These are phyloP conservation scores for Carterocephalus palaemon DNA, from an alignment of 2,888 invertebrate genomes.

Conservation along the genomic window DNA sequence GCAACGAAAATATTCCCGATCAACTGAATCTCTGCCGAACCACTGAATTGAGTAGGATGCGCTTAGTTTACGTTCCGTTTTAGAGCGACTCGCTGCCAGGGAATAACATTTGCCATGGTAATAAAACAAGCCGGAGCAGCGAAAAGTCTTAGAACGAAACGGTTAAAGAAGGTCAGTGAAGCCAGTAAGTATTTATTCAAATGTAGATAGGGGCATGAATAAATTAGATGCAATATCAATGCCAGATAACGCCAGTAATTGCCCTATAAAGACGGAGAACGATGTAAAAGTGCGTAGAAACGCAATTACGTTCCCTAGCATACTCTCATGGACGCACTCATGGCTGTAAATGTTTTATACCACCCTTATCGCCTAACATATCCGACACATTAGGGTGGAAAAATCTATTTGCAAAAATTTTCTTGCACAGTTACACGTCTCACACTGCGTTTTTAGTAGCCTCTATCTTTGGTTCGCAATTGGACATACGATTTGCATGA, in stretches of 20 bases:
- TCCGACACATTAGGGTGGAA: constrained; percentile 50
- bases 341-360: constrained; percentile 56
- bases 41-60: constrained; percentile 37
- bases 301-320: constrained; percentile 66
- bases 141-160: constrained; percentile 43
- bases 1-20: constrained; percentile 36
- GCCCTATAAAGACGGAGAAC: constrained; percentile 74
- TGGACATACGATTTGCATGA: too few relatives aligned
- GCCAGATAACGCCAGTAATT: constrained; percentile 75
- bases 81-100: constrained; percentile 33
- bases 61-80: constrained; percentile 37
- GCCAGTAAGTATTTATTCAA: constrained; percentile 61
- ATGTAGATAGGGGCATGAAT: constrained; percentile 59
- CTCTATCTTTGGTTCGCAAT: too few relatives aligned
- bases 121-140: constrained; percentile 40
- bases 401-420: constrained; percentile 30
- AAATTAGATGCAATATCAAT: constrained; percentile 76
- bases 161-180: constrained; percentile 52
- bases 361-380: constrained; percentile 58
- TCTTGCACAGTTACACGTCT: constrained; percentile 9
- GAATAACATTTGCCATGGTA: constrained; percentile 49
- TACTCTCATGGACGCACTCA: constrained; percentile 58
- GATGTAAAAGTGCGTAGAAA: constrained; percentile 71
- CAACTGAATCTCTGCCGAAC: constrained; percentile 35
- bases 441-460: constrained; percentile 7